Conservation (phyloP, 2,888 invertebrate species). For the Acleris literana region DNA sequence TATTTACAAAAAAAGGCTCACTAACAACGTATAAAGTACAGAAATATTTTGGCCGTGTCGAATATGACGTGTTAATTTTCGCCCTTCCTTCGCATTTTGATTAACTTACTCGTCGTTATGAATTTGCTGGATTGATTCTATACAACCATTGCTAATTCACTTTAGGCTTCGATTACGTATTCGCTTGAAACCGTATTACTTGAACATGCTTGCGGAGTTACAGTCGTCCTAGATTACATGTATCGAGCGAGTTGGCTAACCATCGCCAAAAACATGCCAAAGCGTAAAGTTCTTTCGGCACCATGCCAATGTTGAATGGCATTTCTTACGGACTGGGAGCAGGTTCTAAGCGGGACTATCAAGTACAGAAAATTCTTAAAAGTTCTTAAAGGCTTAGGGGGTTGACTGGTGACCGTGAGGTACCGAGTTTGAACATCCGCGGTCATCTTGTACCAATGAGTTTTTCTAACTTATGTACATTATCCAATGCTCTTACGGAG, state of each 20-base stretch:
- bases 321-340: constrained; percentile 28
- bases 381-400: too few species aligned
- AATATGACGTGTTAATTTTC: too few species aligned
- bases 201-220: constrained; percentile 23
- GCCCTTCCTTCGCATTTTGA: too few species aligned
- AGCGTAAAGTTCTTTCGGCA: constrained; percentile 54
- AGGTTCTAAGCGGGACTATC: constrained; percentile 8
- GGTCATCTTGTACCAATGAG: too few species aligned
- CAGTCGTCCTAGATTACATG: constrained; percentile 36
- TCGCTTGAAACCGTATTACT: not conserved
- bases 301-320: constrained; percentile 50
- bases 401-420: too few species aligned
- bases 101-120: too few species aligned
- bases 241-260: constrained; percentile 52
- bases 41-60: too few species aligned
- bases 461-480: too few species aligned
- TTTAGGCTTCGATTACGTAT: not conserved
- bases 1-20: too few species aligned
- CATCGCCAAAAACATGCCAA: constrained; percentile 48
- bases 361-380: not conserved
- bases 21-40: too few species aligned
- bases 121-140: not conserved
- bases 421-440: too few species aligned
- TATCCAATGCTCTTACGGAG: too few species aligned
- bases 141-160: not conserved